Conservation (phyloP, 2,888 invertebrate genomes). For the Danaus chrysippus region DNA sequence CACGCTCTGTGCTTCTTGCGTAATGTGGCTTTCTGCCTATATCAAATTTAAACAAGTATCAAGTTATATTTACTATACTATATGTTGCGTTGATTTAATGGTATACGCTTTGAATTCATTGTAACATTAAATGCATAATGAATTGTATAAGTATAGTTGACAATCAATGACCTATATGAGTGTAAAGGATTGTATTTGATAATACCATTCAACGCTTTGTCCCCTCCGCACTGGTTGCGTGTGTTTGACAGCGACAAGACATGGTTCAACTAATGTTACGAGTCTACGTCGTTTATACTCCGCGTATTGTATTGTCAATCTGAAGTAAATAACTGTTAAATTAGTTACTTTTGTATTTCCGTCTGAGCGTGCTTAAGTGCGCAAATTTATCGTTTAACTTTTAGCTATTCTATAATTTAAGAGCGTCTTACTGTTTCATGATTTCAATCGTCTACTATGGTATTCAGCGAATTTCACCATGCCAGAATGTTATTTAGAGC, state of each 20-base stretch:
- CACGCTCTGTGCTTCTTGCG: conserved; percentile 36
- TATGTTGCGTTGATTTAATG: background rate
- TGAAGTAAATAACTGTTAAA: background rate
- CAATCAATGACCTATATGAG: background rate
- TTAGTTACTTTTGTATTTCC: conserved; percentile 13
- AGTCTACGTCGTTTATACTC: background rate
- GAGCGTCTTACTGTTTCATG: conserved; percentile 23
- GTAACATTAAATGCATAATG: background rate
- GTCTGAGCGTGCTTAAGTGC: conserved; percentile 12
- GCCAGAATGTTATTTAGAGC: conserved; percentile 36
- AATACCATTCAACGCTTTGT: conserved; percentile 1
- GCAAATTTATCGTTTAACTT: conserved; percentile 19
- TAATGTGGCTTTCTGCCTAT: conserved; percentile 25
- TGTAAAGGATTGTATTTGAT: background rate
- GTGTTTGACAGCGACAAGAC: conserved; percentile 4
- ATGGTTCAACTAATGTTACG: conserved; percentile 5
- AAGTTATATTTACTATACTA: conserved; percentile 20
- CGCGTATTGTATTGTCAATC: conserved; percentile 1
- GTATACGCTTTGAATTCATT: background rate
- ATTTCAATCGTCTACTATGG: conserved; percentile 35
- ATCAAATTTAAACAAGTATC: conserved; percentile 29
- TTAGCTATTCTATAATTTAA: conserved; percentile 17
- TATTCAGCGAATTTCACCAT: conserved; percentile 34
- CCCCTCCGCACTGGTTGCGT: background rate
- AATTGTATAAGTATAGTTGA: background rate